These are phyloP conservation scores for Acinonyx jubatus DNA, from an alignment of 2,113 vertebrate species.

Conservation along the genomic window DNA sequence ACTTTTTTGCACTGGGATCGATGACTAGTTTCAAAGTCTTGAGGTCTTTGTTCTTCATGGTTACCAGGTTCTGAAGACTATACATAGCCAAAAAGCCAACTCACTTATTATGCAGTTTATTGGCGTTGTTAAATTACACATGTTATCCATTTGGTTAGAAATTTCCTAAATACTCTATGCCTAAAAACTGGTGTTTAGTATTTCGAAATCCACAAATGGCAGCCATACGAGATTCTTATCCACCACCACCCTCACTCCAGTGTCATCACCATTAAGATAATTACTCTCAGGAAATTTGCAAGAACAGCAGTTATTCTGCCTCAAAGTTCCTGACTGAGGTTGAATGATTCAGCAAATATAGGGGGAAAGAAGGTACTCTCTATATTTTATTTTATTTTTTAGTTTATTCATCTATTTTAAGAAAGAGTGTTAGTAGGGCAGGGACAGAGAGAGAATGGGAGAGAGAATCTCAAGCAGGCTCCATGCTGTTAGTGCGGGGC, in stretches of 20 bases:
- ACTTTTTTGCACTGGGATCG: background rate
- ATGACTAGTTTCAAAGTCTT: background rate
- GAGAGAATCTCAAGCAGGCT: background rate
- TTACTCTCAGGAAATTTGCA: constrained; percentile 48
- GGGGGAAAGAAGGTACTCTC: background rate
- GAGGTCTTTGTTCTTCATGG: background rate
- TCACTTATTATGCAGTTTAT: constrained; percentile 25
- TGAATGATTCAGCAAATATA: constrained; percentile 17
- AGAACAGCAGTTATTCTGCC: constrained; percentile 30
- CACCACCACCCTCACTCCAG: background rate
- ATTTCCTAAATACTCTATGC: constrained; percentile 19
- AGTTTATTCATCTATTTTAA: too few species aligned
- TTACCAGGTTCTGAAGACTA: background rate
- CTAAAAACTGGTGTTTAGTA: constrained; percentile 45
- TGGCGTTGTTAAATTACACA: background rate
- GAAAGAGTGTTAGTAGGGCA: too few species aligned
- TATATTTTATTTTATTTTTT: background rate
- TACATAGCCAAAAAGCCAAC: background rate
- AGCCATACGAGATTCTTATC: background rate
- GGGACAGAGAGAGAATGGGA: background rate
- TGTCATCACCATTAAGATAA: constrained; percentile 31
- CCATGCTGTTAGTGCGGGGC: background rate
- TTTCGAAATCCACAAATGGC: constrained; percentile 12
- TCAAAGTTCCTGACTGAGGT: background rate
- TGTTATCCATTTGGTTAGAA: background rate